Evolutionary conservation across 2,888 invertebrate genomes (phyloP), one percentile per base, ranked within the genome.

Genomic region (Athalia cordata): DNA sequence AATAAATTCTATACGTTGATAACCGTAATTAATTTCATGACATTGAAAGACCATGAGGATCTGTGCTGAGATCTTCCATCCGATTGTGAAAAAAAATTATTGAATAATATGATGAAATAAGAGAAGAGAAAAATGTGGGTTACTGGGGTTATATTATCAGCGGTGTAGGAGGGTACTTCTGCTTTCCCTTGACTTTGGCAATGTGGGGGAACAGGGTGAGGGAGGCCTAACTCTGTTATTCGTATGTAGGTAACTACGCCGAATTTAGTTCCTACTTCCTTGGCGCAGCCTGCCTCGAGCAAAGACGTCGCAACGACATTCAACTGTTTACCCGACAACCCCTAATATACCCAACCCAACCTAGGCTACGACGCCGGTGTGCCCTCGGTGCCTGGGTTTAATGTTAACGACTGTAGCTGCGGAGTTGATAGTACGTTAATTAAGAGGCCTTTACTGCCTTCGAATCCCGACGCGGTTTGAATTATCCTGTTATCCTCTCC

Each of bases 361-460:
- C 50, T 62, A 52, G 62, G n/a, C 50, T 72, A 13, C 62, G 49
- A 49, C 47, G 59, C 55, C 57, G 43, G 49, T 59, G 47, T 74
- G 49, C 61, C 70, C 61, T 74, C 74, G 74, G 61, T 74, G 62
- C 75, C 75, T 77, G 66, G 66, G 77, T 67, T 66, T 77, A 77
- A 77, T 67, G 77, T 77, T 78, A 78, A 78, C 70, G 78, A 78
- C 78, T 78, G 78, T 72, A 78, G 74, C 78, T 64, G 74, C 78
- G 70, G 78, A 78, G 72, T 78, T 78, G 78, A 78, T 78, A 78
- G 78, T 78, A 78, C 64, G 78, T 78, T 78, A 78, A 78, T 78
- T 78, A 78, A 78, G 78, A 61, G 72, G 64, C 70, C 74, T 70
- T 78, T 72, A 64, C 78, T 65, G 64, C 78, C 78, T 74, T 78